These are phyloP conservation scores for Bombycilla garrulus DNA, from an alignment of 2,113 vertebrate species.

Conservation along the genomic window DNA sequence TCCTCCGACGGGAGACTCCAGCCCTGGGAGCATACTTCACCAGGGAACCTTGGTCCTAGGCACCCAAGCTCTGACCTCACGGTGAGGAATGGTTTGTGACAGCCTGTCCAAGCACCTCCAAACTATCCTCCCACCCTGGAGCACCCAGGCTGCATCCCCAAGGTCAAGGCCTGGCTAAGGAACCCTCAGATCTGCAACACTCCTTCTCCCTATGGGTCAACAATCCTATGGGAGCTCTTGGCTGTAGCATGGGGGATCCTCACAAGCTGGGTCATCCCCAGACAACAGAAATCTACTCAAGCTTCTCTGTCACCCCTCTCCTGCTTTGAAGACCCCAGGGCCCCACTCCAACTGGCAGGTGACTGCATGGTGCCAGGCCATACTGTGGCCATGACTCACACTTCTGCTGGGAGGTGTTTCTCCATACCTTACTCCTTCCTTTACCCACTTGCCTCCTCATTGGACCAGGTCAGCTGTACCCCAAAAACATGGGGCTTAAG, in stretches of 20 bases:
- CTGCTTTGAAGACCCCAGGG: neutral
- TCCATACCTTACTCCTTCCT: neutral
- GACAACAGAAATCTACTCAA: neutral
- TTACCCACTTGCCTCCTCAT: neutral
- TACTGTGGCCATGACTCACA: neutral
- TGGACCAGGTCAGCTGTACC: neutral
- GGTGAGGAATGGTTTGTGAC: neutral
- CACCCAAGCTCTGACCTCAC: neutral
- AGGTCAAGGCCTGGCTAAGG: neutral
- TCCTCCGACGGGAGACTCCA: fast-evolving
- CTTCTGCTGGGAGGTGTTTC: neutral
- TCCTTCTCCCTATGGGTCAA: fast-evolving
- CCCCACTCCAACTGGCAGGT: fast-evolving
- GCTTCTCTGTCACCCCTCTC: neutral
- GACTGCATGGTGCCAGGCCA: neutral
- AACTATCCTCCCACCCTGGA: fast-evolving
- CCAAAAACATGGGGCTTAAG: neutral
- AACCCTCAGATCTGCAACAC: neutral
- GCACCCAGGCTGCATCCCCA: neutral
- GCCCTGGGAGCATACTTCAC: neutral
- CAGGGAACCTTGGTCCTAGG: neutral
- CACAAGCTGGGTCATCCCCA: neutral
- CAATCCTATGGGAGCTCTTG: neutral
- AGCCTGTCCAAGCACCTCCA: neutral
- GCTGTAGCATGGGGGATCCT: neutral